Base-by-base conservation (phyloP, 2,797 vertebrate genomes). In the Muraenolepis orangiensis region DNA sequence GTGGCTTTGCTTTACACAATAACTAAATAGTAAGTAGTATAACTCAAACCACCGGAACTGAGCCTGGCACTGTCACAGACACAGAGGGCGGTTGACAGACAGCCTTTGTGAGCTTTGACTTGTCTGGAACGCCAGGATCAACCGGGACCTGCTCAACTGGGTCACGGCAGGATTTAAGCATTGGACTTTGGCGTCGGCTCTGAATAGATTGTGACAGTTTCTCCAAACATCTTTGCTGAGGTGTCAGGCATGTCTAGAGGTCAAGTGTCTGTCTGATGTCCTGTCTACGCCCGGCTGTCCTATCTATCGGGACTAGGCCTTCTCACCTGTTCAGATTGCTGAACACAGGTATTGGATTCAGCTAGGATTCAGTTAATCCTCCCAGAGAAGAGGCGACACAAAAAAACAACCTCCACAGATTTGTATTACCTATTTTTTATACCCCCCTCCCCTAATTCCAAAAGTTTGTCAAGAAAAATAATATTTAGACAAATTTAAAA, bases 81-180 rank as follows among this genome's bases (percentile, higher is more conserved):
- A 77, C 75, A 81, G 77, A 78, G 73, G n/a, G n/a, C 71, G 71
- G 79, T n/a, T 87, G n/a, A n/a, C n/a, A 86, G 88, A 82, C n/a
- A 80, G 78, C 82, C 72, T 31, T 13, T 2, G 66, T 8, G 26
- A 72, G 69, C 73, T 82, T 74, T 76, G 84, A 82, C 83, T 26
- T 90, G 82, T 82, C 57, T 26, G 90, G 84, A 84, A 85, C 79
- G 77, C 82, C 4, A 14, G 6, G 66, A 67, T 67, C 66, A 31
- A 31, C 16, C 4, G 16, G n/a, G n/a, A n/a, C n/a, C 80, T 83
- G 80, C 78, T 76, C 51, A 29, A 73, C 72, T 76, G 80, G 89
- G 89, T 88, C 85, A 83, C 84, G 88, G 83, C 89, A 86, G 66
- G 74, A 83, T 85, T 86, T 85, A 84, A 83, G 85, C 78, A 81